Evolutionary conservation across 2,797 vertebrate species (phyloP).

Genomic region (Eptatretus atami): DNA sequence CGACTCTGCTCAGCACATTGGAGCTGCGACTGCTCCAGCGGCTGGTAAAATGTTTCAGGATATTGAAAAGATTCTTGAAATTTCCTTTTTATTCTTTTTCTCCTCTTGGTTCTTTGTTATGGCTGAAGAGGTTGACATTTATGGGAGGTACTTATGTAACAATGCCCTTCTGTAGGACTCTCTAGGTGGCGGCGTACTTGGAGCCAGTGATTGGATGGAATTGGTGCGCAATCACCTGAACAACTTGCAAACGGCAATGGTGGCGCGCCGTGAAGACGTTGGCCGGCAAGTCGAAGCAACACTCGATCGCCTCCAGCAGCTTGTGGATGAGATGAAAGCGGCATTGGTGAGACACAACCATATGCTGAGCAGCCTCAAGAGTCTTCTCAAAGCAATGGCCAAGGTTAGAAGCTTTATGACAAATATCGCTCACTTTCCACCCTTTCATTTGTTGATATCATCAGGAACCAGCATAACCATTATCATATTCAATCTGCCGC

Average conservation of each 20-base stretch:
- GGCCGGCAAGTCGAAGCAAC: constrained; percentile 62
- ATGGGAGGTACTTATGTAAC: no score
- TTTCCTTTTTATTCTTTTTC: no score
- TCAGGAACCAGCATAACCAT: no score
- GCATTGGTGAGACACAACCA: constrained; percentile 69
- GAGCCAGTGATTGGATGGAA: constrained; percentile 60
- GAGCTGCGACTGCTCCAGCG: constrained; percentile 65
- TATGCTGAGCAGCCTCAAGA: constrained; percentile 76
- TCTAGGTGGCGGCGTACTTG: constrained; percentile 39
- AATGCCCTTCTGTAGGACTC: constrained; percentile 23
- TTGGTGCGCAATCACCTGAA: constrained; percentile 56
- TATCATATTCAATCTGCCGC: no score
- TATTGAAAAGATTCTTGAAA: no score
- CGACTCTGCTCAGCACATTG: constrained; percentile 70
- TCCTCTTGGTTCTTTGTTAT: no score
- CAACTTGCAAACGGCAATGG: constrained; percentile 41
- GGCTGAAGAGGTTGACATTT: no score
- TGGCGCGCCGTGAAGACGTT: constrained; percentile 37
- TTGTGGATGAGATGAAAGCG: constrained; percentile 76
- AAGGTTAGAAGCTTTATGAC: constrained; percentile 30
- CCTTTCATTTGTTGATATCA: no score
- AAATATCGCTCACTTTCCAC: no score
- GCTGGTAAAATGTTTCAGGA: constrained; percentile 25
- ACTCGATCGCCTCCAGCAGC: constrained; percentile 53
- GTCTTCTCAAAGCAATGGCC: constrained; percentile 81